phyloP scores from a whole-genome alignment of 2,797 vertebrate species.

The Rhabdomys pumilio region DNA sequence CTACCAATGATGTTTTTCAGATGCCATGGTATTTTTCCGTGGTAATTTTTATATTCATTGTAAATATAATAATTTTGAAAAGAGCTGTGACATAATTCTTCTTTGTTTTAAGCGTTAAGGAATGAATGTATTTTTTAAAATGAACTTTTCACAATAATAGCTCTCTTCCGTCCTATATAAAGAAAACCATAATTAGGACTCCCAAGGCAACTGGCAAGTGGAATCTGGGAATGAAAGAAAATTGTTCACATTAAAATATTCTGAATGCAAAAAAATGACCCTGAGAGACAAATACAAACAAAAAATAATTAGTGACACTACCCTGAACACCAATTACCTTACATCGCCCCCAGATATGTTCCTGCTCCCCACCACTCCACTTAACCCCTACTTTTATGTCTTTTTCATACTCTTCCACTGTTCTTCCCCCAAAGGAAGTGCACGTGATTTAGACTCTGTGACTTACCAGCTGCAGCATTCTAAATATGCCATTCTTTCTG shows the following conservation, averaged over 20 bases:
- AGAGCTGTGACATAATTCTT: slow-evolving; percentile 78
- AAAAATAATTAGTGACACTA: slow-evolving; percentile 32
- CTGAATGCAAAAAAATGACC: slow-evolving; percentile 66
- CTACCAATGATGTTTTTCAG: slow-evolving; percentile 66
- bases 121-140: slow-evolving; percentile 13
- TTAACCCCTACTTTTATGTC: slow-evolving; percentile 22
- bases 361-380: slow-evolving; percentile 29
- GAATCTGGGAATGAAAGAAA: slow-evolving; percentile 78
- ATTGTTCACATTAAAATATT: slow-evolving; percentile 75
- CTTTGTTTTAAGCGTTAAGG: slow-evolving; percentile 74
- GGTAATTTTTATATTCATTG: slow-evolving; percentile 73
- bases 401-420: neutral
- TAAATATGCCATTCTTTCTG: slow-evolving; percentile 73
- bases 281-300: slow-evolving; percentile 16
- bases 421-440: slow-evolving; percentile 65
- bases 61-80: slow-evolving; percentile 70
- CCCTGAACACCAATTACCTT: slow-evolving; percentile 61
- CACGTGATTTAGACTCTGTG: slow-evolving; percentile 57
- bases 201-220: slow-evolving; percentile 73
- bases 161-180: slow-evolving; percentile 75
- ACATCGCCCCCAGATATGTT: slow-evolving; percentile 49
- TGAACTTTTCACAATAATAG: slow-evolving; percentile 76
- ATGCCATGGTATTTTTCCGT: slow-evolving; percentile 55
- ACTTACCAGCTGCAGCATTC: slow-evolving; percentile 68
- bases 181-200: slow-evolving; percentile 79